phyloP scores from a whole-genome alignment of 2,797 vertebrate species.

The Craterocephalus amniculus region DNA sequence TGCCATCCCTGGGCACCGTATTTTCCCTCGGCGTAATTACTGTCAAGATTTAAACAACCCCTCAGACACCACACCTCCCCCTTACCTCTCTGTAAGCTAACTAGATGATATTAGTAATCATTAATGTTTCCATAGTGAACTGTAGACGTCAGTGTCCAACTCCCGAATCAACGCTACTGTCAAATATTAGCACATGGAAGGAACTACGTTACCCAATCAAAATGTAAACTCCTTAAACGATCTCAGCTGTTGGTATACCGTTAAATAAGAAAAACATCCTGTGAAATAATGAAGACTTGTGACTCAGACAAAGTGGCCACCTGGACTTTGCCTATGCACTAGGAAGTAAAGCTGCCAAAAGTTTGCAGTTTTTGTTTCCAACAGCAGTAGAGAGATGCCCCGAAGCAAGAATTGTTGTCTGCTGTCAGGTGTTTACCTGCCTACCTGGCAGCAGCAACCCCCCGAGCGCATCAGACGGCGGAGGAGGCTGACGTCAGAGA shows the following conservation, averaged over 20 bases:
- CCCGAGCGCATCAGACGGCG: conserved; percentile 2
- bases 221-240: conserved; percentile 50
- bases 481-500: conserved; percentile 41
- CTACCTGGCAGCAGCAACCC: conserved; percentile 3
- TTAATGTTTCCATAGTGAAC: conserved; percentile 35
- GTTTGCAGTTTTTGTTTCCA: not conserved
- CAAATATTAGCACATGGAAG: conserved; percentile 36
- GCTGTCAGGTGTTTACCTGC: conserved; percentile 3
- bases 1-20: conserved; percentile 23
- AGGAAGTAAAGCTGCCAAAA: not conserved
- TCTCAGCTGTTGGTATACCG: conserved; percentile 20
- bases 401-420: not conserved
- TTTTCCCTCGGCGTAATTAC: conserved; percentile 49
- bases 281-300: not conserved
- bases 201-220: conserved; percentile 46
- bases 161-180: conserved; percentile 13
- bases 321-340: not conserved
- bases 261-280: conserved; percentile 11
- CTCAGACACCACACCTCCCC: not conserved
- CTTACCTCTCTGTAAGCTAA: conserved; percentile 23
- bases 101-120: conserved; percentile 40
- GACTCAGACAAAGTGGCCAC: not conserved
- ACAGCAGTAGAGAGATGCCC: conserved; percentile 1
- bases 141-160: conserved; percentile 18
- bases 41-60: conserved; percentile 4